phyloP scores from a whole-genome alignment of 2,888 invertebrate genomes.

The Ceraclea dissimilis region DNA sequence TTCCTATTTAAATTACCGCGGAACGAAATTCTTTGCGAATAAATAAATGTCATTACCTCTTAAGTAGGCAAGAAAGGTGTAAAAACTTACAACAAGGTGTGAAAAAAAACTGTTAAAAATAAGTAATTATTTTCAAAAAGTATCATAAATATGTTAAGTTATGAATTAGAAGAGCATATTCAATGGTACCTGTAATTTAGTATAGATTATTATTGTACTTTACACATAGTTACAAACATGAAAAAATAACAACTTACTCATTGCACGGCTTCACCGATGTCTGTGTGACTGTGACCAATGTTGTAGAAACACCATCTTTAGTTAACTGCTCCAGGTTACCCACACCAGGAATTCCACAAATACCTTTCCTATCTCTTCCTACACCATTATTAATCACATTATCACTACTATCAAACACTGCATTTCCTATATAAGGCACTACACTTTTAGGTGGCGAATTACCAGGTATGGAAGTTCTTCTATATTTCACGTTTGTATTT shows the following conservation, averaged over 20 bases:
- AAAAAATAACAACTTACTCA: slow-evolving; percentile 40
- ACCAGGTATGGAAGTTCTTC: slow-evolving; percentile 38
- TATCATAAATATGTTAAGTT: too few relatives aligned
- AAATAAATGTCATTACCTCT: too few relatives aligned
- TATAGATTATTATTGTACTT: too few relatives aligned
- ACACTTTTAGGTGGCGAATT: slow-evolving; percentile 36
- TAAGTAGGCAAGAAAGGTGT: too few relatives aligned
- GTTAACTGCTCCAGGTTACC: slow-evolving; percentile 39
- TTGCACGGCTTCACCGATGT: slow-evolving; percentile 44
- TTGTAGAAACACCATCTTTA: slow-evolving; percentile 40
- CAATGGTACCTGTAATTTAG: too few relatives aligned
- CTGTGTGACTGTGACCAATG: slow-evolving; percentile 43
- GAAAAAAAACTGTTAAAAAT: too few relatives aligned
- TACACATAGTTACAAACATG: too few relatives aligned
- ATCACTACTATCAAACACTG: slow-evolving; percentile 28
- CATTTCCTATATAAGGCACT: slow-evolving; percentile 22
- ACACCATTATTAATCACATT: slow-evolving; percentile 19
- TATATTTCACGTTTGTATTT: slow-evolving; percentile 40
- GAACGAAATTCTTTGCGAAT: too few relatives aligned
- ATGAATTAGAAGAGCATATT: too few relatives aligned
- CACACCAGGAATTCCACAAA: slow-evolving; percentile 23
- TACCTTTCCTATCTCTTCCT: slow-evolving; percentile 31
- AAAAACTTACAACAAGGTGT: too few relatives aligned
- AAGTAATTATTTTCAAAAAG: too few relatives aligned
- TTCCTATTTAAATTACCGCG: too few relatives aligned